phyloP scores from a whole-genome alignment of 1,140 invertebrate genomes.

The Dufourea novaeangliae region DNA sequence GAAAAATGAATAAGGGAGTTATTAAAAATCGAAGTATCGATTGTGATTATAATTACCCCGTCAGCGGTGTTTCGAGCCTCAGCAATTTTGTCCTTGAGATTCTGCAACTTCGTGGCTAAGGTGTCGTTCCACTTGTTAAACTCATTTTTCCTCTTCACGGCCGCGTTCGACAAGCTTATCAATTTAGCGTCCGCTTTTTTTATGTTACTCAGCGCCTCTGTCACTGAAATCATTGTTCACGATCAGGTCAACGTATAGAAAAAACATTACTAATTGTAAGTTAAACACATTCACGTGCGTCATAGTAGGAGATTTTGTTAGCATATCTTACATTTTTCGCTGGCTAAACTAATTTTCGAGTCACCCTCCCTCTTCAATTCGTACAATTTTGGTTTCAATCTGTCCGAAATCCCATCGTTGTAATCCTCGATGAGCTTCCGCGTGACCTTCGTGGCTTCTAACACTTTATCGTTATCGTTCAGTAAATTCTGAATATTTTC shows the following conservation, averaged over 20 bases:
- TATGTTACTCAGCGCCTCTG: constrained; percentile 83
- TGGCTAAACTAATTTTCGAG: constrained; percentile 81
- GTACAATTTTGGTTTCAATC: constrained; percentile 80
- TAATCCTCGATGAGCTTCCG: constrained; percentile 78
- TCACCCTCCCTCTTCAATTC: constrained; percentile 83
- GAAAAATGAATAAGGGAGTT: not conserved
- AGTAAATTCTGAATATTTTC: constrained; percentile 64
- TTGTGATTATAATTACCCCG: constrained; percentile 84
- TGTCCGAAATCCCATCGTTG: constrained; percentile 72
- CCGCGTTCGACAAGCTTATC: constrained; percentile 81
- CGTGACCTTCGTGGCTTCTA: constrained; percentile 74
- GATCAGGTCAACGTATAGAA: too few species aligned
- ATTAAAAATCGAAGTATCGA: not conserved
- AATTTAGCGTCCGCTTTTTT: constrained; percentile 82
- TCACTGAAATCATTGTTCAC: constrained; percentile 76
- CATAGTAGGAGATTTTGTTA: not conserved
- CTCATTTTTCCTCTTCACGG: constrained; percentile 82
- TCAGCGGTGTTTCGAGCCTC: constrained; percentile 91
- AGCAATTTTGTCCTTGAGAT: constrained; percentile 88
- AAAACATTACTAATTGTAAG: not conserved
- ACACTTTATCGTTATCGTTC: constrained; percentile 61
- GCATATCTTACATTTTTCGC: constrained; percentile 72
- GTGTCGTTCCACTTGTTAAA: constrained; percentile 85
- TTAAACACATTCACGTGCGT: too few species aligned
- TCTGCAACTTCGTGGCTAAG: constrained; percentile 84